Conservation (phyloP, 1,140 invertebrate genomes). For the Zaprionus gabonicus region DNA sequence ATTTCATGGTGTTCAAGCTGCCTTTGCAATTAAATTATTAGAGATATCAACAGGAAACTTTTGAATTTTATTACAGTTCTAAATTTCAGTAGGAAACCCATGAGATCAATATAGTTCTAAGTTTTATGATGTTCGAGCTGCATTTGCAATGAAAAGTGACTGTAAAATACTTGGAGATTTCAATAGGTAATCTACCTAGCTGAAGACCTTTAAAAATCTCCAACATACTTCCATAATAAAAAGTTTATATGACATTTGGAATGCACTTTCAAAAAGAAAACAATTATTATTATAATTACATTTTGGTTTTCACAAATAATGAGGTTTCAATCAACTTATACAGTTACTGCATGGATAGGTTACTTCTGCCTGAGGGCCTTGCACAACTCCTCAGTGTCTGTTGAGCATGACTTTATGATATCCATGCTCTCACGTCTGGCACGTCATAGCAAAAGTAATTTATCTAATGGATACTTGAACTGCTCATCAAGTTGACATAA, state of each 20-base stretch:
- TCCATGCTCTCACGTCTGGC: constrained; percentile 31
- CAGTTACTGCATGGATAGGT: neutral
- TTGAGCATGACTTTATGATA: constrained; percentile 39
- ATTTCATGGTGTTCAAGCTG: too few species aligned
- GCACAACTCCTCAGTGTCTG: constrained; percentile 11
- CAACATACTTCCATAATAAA: too few species aligned
- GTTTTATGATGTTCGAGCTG: too few species aligned
- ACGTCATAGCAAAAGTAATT: constrained; percentile 49
- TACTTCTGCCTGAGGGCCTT: neutral
- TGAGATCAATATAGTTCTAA: neutral
- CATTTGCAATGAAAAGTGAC: too few species aligned
- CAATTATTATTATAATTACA: neutral
- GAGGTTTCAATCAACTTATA: neutral
- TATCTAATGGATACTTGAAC: constrained; percentile 73
- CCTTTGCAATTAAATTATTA: too few species aligned
- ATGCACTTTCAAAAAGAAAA: neutral
- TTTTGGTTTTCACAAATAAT: neutral
- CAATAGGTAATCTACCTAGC: too few species aligned
- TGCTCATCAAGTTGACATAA: constrained; percentile 72
- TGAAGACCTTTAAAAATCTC: too few species aligned
- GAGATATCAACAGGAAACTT: too few species aligned
- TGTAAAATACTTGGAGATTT: too few species aligned
- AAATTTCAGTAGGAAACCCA: neutral
- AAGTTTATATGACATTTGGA: neutral
- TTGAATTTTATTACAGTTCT: too few species aligned